These are phyloP conservation scores for Crypturellus undulatus DNA, from an alignment of 2,113 vertebrate genomes.

Conservation along the genomic window DNA sequence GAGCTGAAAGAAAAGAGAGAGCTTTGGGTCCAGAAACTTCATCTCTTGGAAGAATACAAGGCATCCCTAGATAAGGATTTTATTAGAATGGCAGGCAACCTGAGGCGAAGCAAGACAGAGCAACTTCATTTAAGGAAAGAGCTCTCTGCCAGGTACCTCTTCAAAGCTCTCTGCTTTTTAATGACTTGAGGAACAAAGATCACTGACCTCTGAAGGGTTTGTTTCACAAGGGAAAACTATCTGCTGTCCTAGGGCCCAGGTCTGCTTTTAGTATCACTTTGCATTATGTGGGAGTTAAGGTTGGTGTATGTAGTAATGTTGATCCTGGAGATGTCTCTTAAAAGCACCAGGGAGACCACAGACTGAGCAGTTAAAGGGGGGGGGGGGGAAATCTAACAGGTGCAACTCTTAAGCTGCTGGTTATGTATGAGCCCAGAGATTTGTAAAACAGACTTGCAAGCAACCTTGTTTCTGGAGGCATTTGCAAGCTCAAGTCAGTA, in stretches of 20 bases:
- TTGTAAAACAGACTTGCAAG: neutral
- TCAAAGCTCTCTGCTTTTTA: neutral
- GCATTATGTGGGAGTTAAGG: neutral
- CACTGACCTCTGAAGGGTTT: neutral
- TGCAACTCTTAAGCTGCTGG: neutral
- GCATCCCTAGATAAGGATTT: constrained; percentile 86
- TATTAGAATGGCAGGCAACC: constrained; percentile 81
- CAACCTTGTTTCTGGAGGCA: neutral
- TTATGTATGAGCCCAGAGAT: neutral
- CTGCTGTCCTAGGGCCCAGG: neutral
- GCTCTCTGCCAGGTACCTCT: constrained; percentile 83
- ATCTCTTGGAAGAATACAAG: constrained; percentile 83
- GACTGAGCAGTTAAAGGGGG: neutral
- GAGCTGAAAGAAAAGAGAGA: constrained; percentile 77
- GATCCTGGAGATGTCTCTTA: neutral
- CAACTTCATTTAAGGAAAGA: constrained; percentile 80
- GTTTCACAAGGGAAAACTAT: neutral
- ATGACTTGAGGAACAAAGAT: neutral
- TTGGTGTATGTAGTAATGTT: neutral
- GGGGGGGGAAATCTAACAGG: neutral
- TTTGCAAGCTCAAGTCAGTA: neutral
- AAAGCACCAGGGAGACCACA: neutral
- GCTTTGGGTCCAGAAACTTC: constrained; percentile 80
- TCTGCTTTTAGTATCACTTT: neutral
- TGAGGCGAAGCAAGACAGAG: constrained; percentile 86